Percentiles rank a stretch among this genome's conserved stretches.
These are phyloP conservation scores for Limenitis camilla DNA, from an alignment of 2,888 invertebrate species.

Conservation along the genomic window DNA sequence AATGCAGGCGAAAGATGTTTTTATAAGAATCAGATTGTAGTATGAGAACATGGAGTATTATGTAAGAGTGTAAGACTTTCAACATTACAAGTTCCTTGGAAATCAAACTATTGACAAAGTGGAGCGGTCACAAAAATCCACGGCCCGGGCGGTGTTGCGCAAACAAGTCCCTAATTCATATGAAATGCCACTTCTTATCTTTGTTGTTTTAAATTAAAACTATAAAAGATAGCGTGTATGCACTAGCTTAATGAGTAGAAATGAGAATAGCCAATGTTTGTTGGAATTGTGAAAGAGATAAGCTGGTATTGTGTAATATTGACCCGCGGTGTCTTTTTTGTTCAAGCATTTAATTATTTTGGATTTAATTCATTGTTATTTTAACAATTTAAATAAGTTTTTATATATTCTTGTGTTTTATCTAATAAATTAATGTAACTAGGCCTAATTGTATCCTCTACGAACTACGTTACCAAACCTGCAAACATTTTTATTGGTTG, in stretches of 20 bases:
- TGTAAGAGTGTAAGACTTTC: neutral
- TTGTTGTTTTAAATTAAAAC: slow-evolving; percentile 49
- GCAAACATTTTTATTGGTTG: neutral
- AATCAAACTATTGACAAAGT: slow-evolving; percentile 27
- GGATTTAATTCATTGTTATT: slow-evolving; percentile 3
- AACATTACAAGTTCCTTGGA: neutral
- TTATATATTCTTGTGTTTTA: no score
- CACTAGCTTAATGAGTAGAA: slow-evolving; percentile 35
- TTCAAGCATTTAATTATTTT: slow-evolving; percentile 18
- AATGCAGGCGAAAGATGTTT: no score
- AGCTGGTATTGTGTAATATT: slow-evolving; percentile 35
- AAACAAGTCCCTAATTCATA: slow-evolving; percentile 39
- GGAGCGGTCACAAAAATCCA: slow-evolving; percentile 31
- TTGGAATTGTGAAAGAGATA: slow-evolving; percentile 40
- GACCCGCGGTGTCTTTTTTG: slow-evolving; percentile 22
- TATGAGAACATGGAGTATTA: no score
- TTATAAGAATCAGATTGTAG: no score
- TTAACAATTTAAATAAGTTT: no score
- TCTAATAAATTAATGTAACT: no score
- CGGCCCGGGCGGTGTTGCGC: slow-evolving; percentile 24
- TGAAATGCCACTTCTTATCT: slow-evolving; percentile 39
- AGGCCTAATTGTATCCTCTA: no score
- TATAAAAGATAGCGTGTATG: slow-evolving; percentile 40
- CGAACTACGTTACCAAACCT: no score
- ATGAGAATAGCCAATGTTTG: slow-evolving; percentile 45